Evolutionary conservation across 2,113 vertebrate species (phyloP).

Genomic region (Eonycteris spelaea): DNA sequence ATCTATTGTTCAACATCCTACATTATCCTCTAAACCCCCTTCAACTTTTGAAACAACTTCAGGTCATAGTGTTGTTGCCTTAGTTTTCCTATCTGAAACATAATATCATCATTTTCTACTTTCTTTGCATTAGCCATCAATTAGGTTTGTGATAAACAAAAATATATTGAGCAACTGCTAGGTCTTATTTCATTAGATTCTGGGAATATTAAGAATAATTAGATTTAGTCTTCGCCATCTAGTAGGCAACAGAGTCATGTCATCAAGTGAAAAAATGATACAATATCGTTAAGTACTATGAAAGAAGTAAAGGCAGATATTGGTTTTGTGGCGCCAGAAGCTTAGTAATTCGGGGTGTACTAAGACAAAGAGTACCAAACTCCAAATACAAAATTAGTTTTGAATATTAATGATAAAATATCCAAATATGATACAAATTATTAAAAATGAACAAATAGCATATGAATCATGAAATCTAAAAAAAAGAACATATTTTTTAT

Average conservation of each 20-base stretch:
- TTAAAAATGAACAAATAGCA: neutral
- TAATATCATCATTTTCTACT: neutral
- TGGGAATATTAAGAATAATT: constrained; percentile 33
- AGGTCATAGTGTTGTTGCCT: neutral
- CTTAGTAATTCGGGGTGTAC: neutral
- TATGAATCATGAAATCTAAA: neutral
- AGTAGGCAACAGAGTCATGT: neutral
- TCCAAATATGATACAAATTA: neutral
- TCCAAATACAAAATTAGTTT: neutral
- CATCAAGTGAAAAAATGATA: constrained; percentile 8
- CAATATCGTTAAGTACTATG: neutral
- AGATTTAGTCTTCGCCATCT: neutral
- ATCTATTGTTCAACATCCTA: neutral
- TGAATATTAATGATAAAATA: neutral
- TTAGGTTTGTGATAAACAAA: constrained; percentile 20
- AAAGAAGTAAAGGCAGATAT: neutral
- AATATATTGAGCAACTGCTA: neutral
- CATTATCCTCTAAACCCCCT: accelerated
- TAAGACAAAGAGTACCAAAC: neutral
- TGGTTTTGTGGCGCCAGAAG: neutral
- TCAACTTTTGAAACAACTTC: neutral
- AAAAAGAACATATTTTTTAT: neutral
- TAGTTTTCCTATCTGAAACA: neutral
- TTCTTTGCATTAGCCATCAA: constrained; percentile 1
- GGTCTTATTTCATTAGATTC: constrained; percentile 3